Percentiles rank a stretch among this genome's conserved stretches.
These are phyloP conservation scores for Pycnomerus fuliginosus DNA, from an alignment of 2,888 invertebrate species.

Conservation along the genomic window DNA sequence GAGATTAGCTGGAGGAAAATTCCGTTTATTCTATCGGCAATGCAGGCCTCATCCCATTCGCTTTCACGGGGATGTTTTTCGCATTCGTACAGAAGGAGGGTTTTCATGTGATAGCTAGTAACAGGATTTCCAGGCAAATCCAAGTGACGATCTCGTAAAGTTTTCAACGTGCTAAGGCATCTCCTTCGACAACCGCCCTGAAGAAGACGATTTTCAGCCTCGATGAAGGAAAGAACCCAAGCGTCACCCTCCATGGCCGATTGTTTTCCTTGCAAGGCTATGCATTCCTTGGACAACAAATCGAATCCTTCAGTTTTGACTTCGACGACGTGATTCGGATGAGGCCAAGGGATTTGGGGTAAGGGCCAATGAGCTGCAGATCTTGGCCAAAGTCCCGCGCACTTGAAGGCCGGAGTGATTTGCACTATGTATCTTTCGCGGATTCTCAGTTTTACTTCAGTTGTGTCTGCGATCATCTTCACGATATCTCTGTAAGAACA, in stretches of 20 bases:
- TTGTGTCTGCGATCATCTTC: constrained; percentile 81
- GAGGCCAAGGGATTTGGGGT: constrained; percentile 78
- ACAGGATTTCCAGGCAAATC: constrained; percentile 77
- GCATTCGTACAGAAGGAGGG: constrained; percentile 79
- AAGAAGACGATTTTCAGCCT: constrained; percentile 75
- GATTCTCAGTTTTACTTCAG: constrained; percentile 76
- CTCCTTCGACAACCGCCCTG: constrained; percentile 67
- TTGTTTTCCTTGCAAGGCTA: constrained; percentile 68
- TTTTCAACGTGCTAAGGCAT: constrained; percentile 76
- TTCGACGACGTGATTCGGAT: constrained; percentile 73
- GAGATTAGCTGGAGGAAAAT: constrained; percentile 82
- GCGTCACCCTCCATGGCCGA: constrained; percentile 83
- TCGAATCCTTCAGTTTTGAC: constrained; percentile 86
- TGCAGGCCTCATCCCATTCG: constrained; percentile 79
- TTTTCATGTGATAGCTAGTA: constrained; percentile 74
- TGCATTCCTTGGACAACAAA: constrained; percentile 72
- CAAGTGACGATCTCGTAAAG: constrained; percentile 76
- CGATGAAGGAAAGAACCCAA: constrained; percentile 78
- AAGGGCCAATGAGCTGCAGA: constrained; percentile 82
- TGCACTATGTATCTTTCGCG: constrained; percentile 78
- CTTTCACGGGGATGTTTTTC: constrained; percentile 80
- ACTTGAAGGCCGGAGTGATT: constrained; percentile 83
- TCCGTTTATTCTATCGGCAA: constrained; percentile 79
- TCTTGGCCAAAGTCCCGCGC: constrained; percentile 81
- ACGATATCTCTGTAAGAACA: constrained; percentile 77